A percentile compares a stretch with the other conserved stretches of the same genome.
These are phyloP conservation scores for Dolichomitus sp. DNA, from an alignment of 2,888 invertebrate species.

Conservation along the genomic window DNA sequence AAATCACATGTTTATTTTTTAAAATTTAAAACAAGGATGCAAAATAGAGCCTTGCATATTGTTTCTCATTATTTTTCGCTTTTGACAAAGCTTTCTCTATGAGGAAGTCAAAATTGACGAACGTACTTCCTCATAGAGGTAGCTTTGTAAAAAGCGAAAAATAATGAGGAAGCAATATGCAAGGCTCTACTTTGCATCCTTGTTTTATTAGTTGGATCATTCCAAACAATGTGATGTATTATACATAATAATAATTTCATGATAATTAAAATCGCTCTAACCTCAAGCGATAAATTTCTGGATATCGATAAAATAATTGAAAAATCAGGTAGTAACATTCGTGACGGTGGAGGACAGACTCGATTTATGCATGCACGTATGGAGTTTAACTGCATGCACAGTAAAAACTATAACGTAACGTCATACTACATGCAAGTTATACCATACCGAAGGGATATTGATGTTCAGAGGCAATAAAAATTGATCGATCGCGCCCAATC, in stretches of 20 bases:
- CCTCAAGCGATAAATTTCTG: not conserved
- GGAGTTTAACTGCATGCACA: not conserved
- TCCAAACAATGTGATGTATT: not conserved
- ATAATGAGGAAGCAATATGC: too few species aligned
- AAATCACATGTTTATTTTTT: too few species aligned
- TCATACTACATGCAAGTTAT: conserved; percentile 11
- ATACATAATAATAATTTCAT: not conserved
- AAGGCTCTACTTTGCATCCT: too few species aligned
- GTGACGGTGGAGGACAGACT: not conserved
- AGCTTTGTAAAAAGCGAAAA: too few species aligned
- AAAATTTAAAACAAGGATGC: too few species aligned
- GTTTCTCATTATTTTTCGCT: too few species aligned
- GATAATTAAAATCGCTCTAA: not conserved
- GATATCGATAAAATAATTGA: conserved; percentile 1
- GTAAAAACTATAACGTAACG: conserved; percentile 21
- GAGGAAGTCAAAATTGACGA: too few species aligned
- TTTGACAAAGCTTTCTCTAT: too few species aligned
- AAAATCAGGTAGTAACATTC: conserved; percentile 21
- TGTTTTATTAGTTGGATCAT: not conserved
- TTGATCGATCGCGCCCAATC: conserved; percentile 54
- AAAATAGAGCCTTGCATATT: too few species aligned
- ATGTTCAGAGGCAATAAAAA: conserved; percentile 50
- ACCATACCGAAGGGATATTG: conserved; percentile 23
- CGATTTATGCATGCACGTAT: conserved; percentile 9
- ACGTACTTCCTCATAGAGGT: too few species aligned